Conservation (phyloP, 2,113 vertebrate genomes). For the Calonectris borealis region DNA sequence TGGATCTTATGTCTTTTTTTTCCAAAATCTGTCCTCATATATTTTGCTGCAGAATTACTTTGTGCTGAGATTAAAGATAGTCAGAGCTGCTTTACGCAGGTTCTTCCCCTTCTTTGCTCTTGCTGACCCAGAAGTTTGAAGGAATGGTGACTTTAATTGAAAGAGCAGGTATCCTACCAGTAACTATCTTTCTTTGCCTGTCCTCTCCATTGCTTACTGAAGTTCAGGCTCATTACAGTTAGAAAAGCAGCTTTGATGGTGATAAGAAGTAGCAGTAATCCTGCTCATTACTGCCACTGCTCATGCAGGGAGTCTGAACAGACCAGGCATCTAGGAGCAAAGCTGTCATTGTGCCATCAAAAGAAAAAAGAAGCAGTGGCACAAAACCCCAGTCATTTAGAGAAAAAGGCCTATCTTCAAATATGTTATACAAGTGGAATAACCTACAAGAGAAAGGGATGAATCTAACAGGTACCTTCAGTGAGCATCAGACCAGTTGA, state of each 20-base stretch:
- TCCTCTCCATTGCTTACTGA: not conserved
- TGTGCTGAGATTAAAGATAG: not conserved
- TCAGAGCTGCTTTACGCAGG: not conserved
- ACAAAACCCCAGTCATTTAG: not conserved
- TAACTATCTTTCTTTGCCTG: not conserved
- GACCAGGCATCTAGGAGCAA: not conserved
- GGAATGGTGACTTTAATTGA: not conserved
- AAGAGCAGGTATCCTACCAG: not conserved
- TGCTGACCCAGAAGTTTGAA: not conserved
- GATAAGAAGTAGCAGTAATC: not conserved
- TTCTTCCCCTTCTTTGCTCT: not conserved
- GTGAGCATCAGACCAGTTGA: not conserved
- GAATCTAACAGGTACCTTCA: not conserved
- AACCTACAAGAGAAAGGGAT: not conserved
- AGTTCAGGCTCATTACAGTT: not conserved
- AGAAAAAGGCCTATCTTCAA: not conserved
- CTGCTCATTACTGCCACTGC: not conserved
- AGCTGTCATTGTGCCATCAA: not conserved
- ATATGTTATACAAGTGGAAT: not conserved
- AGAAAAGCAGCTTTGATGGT: slow-evolving; percentile 15
- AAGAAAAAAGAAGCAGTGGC: not conserved
- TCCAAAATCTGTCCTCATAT: not conserved
- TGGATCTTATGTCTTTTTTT: not conserved
- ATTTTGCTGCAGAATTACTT: not conserved
- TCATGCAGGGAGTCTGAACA: not conserved